Conservation (phyloP, 2,888 invertebrate species). For the Drymonia ruficornis region DNA sequence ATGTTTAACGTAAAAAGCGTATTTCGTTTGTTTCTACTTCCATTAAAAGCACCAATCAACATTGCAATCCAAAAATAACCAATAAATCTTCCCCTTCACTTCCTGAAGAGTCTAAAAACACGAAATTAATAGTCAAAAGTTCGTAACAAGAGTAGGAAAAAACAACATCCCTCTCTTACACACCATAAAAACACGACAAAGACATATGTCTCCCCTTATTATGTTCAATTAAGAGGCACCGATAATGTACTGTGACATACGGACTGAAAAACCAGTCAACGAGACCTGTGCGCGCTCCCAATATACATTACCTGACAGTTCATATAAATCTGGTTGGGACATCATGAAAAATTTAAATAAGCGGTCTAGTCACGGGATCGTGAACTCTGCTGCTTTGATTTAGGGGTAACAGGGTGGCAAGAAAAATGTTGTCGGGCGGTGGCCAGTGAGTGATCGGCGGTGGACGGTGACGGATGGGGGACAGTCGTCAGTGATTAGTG, state of each 20-base stretch:
- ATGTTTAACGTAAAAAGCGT: too few relatives aligned
- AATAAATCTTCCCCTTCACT: conserved; percentile 7
- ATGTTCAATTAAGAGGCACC: conserved; percentile 83
- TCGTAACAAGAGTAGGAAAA: conserved; percentile 71
- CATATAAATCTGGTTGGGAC: conserved; percentile 50
- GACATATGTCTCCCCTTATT: conserved; percentile 83
- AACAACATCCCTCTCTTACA: conserved; percentile 72
- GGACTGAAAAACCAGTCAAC: conserved; percentile 52
- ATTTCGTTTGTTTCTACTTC: too few relatives aligned
- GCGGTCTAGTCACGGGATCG: conserved; percentile 28
- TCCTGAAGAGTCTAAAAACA: conserved; percentile 11
- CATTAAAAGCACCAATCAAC: background rate
- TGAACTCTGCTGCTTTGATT: conserved; percentile 39
- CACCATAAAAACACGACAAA: conserved; percentile 82
- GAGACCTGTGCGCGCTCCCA: conserved; percentile 38
- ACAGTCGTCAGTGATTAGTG: conserved; percentile 78
- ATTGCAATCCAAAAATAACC: conserved; percentile 1
- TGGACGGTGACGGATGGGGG: conserved; percentile 67
- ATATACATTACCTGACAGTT: conserved; percentile 35
- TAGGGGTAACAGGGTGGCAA: conserved; percentile 27
- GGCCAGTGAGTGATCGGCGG: conserved; percentile 69
- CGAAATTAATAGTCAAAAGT: conserved; percentile 42
- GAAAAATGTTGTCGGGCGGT: conserved; percentile 42
- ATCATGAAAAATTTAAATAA: conserved; percentile 48
- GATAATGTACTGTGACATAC: conserved; percentile 81